Percentiles rank a stretch among this genome's conserved stretches.
These are phyloP conservation scores for Ditylenchus dipsaci DNA, from an alignment of 1,140 invertebrate genomes.

Conservation along the genomic window DNA sequence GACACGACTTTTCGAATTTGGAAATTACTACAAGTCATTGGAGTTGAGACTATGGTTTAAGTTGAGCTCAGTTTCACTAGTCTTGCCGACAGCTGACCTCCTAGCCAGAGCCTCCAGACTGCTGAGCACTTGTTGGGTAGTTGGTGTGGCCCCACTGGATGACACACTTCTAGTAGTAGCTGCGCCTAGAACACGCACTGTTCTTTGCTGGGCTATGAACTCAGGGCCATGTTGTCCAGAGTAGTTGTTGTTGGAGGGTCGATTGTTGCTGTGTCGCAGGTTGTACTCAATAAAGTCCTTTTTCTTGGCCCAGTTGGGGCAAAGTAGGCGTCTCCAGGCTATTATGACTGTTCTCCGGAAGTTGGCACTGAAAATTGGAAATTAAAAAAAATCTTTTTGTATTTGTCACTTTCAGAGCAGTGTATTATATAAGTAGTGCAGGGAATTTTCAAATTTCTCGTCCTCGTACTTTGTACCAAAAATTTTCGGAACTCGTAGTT, in stretches of 20 bases:
- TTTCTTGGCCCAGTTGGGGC: slow-evolving; percentile 5
- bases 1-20: too few relatives aligned
- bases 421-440: too few relatives aligned
- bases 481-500: too few relatives aligned
- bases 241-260: background rate
- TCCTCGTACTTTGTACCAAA: too few relatives aligned
- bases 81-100: too few relatives aligned
- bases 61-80: too few relatives aligned
- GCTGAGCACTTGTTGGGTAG: background rate
- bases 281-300: background rate
- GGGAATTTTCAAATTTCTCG: too few relatives aligned
- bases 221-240: background rate
- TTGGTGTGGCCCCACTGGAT: background rate
- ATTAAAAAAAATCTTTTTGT: background rate
- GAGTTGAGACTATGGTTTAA: too few relatives aligned
- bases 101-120: background rate
- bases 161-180: background rate
- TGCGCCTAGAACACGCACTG: background rate
- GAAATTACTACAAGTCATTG: too few relatives aligned
- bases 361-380: slow-evolving; percentile 48
- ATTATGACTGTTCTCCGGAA: slow-evolving; percentile 52
- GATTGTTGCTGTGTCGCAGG: background rate
- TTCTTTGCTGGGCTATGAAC: background rate
- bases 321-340: slow-evolving; percentile 46
- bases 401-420: background rate